Evolutionary conservation across 2,888 invertebrate genomes (phyloP).

Genomic region (Malthinus flaveolus): DNA sequence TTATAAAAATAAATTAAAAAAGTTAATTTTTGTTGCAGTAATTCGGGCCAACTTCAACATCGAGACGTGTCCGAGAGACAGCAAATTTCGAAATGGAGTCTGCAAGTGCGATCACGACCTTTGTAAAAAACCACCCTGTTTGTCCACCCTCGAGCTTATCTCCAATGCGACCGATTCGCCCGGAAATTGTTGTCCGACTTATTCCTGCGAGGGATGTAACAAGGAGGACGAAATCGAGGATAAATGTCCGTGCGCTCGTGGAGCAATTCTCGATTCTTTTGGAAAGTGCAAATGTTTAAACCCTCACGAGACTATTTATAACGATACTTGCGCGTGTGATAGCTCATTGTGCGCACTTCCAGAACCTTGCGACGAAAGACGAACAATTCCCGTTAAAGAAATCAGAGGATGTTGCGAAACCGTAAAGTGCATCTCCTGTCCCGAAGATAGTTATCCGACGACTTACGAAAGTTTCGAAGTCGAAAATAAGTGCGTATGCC

Average conservation of each 20-base stretch:
- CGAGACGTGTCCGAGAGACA: constrained; percentile 43
- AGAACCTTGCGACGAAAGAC: constrained; percentile 40
- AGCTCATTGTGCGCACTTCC: constrained; percentile 43
- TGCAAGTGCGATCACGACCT: constrained; percentile 44
- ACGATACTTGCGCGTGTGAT: constrained; percentile 45
- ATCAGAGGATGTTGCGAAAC: constrained; percentile 44
- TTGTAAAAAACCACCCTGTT: constrained; percentile 44
- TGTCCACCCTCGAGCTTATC: constrained; percentile 31
- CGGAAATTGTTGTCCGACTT: constrained; percentile 46
- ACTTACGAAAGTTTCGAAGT: constrained; percentile 37
- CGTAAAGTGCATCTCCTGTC: constrained; percentile 44
- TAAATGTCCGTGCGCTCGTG: constrained; percentile 44
- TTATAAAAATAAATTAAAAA: background rate
- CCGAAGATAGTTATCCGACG: constrained; percentile 45
- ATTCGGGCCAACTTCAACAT: constrained; percentile 29
- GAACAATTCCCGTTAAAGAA: constrained; percentile 41
- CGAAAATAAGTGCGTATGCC: constrained; percentile 48
- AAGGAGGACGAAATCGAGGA: constrained; percentile 41
- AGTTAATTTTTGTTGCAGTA: constrained; percentile 34
- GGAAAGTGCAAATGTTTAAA: constrained; percentile 45
- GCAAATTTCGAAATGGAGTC: constrained; percentile 36
- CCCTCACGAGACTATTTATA: constrained; percentile 39
- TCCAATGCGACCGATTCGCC: constrained; percentile 40
- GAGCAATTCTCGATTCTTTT: constrained; percentile 40
- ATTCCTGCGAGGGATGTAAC: constrained; percentile 45